Percentiles rank a stretch among this genome's conserved stretches.
phyloP scores from a whole-genome alignment of 2,888 invertebrate genomes.

The Odontocerum albicorne region DNA sequence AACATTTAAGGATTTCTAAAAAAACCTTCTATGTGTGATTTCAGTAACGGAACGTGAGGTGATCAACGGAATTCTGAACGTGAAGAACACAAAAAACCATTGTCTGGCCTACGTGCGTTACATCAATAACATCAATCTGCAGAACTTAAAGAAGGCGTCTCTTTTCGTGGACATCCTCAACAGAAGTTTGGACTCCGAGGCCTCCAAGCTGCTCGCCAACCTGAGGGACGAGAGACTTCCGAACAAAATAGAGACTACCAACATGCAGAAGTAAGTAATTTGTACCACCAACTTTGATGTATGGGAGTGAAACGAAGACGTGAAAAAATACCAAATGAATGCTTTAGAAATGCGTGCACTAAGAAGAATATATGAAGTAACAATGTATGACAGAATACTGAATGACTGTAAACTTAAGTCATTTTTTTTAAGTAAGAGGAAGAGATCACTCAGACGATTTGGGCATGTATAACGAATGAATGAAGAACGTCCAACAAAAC shows the following conservation, averaged over 20 bases:
- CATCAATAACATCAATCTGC: conserved; percentile 96
- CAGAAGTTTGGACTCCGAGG: conserved; percentile 90
- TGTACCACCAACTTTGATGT: too few relatives aligned
- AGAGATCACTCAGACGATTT: too few relatives aligned
- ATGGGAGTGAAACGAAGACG: too few relatives aligned
- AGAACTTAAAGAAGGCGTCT: conserved; percentile 91
- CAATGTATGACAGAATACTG: too few relatives aligned
- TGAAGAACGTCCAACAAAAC: too few relatives aligned
- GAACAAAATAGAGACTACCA: conserved; percentile 84
- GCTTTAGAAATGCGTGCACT: too few relatives aligned
- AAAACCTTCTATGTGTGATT: conserved; percentile 32
- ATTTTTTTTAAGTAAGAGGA: too few relatives aligned
- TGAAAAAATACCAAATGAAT: too few relatives aligned
- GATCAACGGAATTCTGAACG: conserved; percentile 90
- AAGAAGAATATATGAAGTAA: too few relatives aligned
- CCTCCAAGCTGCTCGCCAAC: conserved; percentile 84
- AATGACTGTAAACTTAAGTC: too few relatives aligned
- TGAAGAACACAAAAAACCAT: conserved; percentile 93
- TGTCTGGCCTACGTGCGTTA: conserved; percentile 93
- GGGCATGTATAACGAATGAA: too few relatives aligned
- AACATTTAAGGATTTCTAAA: background rate
- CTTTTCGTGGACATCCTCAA: conserved; percentile 95
- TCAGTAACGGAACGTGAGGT: conserved; percentile 97
- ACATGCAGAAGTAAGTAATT: conserved; percentile 81
- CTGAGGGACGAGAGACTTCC: conserved; percentile 88